Percentiles rank a stretch among this genome's conserved stretches.
These are phyloP conservation scores for Cheirogaleus medius DNA, from an alignment of 2,113 vertebrate species.

Conservation along the genomic window DNA sequence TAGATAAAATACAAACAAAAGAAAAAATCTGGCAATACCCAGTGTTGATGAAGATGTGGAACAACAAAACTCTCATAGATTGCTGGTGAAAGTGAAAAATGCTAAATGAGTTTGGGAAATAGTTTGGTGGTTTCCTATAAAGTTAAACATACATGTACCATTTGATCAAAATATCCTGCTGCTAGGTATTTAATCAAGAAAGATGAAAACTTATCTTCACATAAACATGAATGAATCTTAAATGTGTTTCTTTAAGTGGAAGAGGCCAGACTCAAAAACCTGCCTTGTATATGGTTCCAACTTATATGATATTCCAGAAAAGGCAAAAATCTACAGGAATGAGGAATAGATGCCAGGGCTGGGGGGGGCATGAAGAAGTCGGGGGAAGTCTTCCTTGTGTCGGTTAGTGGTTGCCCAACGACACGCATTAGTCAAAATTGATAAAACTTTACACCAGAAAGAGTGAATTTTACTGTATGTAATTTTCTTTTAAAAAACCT, in stretches of 20 bases:
- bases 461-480: neutral
- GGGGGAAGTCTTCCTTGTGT: no score
- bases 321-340: neutral
- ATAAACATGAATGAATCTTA: neutral
- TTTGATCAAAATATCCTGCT: neutral
- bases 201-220: neutral
- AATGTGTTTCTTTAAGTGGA: neutral
- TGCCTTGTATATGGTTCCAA: neutral
- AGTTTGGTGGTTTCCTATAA: neutral
- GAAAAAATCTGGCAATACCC: neutral
- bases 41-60: neutral
- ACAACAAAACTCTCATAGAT: accelerated
- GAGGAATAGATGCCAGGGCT: neutral
- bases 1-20: neutral
- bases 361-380: neutral
- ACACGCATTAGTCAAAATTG: neutral
- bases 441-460: neutral
- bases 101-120: neutral
- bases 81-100: neutral
- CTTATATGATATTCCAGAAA: neutral
- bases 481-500: neutral
- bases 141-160: neutral
- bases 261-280: neutral
- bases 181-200: neutral
- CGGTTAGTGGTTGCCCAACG: neutral